Evolutionary conservation across 2,797 vertebrate species (phyloP).

Genomic region (Setipinna tenuifilis): DNA sequence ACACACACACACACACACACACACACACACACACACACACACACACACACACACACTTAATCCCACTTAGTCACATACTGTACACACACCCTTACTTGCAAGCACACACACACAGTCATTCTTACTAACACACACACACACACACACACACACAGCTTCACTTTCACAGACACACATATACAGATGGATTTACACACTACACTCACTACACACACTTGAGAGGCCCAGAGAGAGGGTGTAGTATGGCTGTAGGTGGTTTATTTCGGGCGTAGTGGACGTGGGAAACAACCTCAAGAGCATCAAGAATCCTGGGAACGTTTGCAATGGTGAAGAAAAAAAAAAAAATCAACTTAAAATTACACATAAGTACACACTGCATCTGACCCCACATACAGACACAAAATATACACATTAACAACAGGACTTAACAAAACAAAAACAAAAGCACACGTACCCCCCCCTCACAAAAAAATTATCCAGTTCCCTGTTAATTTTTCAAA

Average conservation of each 20-base stretch:
- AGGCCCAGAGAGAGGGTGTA: background rate
- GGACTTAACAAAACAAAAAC: constrained; percentile 12
- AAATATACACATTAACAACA: constrained; percentile 19
- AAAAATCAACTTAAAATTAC: background rate
- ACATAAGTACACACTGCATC: constrained; percentile 24
- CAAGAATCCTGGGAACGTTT: background rate
- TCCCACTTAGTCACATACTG: background rate
- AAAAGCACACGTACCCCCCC: background rate
- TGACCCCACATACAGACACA: background rate
- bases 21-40: background rate
- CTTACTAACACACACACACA: background rate
- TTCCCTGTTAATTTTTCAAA: background rate
- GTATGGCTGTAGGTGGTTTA: constrained; percentile 27
- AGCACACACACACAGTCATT: background rate
- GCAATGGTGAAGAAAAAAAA: background rate
- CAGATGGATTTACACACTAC: background rate
- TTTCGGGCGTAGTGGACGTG: background rate
- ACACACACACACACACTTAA: background rate
- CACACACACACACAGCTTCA: background rate
- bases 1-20: background rate
- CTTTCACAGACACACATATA: background rate
- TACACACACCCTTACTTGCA: background rate
- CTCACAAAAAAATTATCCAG: background rate
- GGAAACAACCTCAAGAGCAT: background rate
- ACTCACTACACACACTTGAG: background rate